phyloP scores from a whole-genome alignment of 2,797 vertebrate genomes.

The Sebastes itinus region DNA sequence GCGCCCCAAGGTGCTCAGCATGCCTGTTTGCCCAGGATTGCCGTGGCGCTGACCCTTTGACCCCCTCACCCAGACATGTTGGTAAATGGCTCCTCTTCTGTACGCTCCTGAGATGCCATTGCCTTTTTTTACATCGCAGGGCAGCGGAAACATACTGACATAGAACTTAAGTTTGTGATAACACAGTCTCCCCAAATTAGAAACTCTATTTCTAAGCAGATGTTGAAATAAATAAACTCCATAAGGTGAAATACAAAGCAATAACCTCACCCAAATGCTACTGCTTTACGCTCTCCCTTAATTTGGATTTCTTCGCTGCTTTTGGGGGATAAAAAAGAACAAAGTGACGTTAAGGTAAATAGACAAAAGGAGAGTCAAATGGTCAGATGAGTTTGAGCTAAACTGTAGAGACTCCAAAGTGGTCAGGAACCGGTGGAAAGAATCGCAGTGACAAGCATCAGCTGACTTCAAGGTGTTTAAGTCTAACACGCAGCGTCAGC shows the following conservation, averaged over 20 bases:
- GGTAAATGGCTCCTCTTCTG: constrained; percentile 17
- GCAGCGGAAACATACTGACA: not conserved
- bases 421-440: constrained; percentile 56
- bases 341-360: constrained; percentile 17
- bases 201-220: not conserved
- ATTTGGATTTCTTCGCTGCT: not conserved
- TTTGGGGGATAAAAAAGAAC: constrained; percentile 18
- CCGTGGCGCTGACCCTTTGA: constrained; percentile 48
- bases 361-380: constrained; percentile 31
- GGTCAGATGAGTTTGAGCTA: constrained; percentile 38
- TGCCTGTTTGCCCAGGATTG: constrained; percentile 3
- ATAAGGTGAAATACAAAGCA: not conserved
- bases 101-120: constrained; percentile 22
- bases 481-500: constrained; percentile 58
- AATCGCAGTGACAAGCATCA: constrained; percentile 77
- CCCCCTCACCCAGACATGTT: constrained; percentile 20
- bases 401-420: constrained; percentile 57
- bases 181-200: not conserved
- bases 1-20: constrained; percentile 15
- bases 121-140: not conserved
- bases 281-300: not conserved
- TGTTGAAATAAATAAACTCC: not conserved
- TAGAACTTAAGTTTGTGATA: not conserved
- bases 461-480: constrained; percentile 70
- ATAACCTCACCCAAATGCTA: not conserved